A percentile compares a stretch with the other conserved stretches of the same genome.
Evolutionary conservation across 2,113 vertebrate genomes (phyloP).

Genomic region (Reinhardtius hippoglossoides): DNA sequence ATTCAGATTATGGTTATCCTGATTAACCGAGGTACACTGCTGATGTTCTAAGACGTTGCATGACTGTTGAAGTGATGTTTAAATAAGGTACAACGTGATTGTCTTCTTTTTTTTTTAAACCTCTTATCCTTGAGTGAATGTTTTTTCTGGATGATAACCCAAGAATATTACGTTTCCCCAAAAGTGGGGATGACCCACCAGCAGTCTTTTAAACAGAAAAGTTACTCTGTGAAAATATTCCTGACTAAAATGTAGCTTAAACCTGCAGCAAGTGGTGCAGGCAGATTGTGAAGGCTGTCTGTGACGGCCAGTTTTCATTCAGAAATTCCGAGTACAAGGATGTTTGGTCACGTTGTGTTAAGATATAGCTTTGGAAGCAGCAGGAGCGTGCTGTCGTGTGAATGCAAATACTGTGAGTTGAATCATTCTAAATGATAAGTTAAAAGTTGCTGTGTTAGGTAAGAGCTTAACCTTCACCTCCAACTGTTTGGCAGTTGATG

Average conservation of each 20-base stretch:
- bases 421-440: slow-evolving; percentile 29
- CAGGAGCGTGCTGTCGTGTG: neutral
- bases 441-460: too few relatives aligned
- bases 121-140: neutral
- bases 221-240: slow-evolving; percentile 3
- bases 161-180: neutral
- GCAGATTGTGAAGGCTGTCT: neutral
- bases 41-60: slow-evolving; percentile 12
- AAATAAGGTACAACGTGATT: slow-evolving; percentile 43
- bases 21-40: slow-evolving; percentile 16
- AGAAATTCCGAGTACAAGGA: neutral
- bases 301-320: neutral
- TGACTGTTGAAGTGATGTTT: slow-evolving; percentile 29
- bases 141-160: slow-evolving; percentile 13
- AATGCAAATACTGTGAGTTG: slow-evolving; percentile 63
- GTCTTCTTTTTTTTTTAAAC: neutral
- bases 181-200: slow-evolving; percentile 15
- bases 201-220: slow-evolving; percentile 21
- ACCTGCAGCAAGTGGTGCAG: neutral
- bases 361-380: slow-evolving; percentile 41
- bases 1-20: neutral
- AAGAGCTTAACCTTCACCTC: slow-evolving; percentile 9
- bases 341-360: slow-evolving; percentile 4
- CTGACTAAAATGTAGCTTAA: neutral
- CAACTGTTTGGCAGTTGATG: slow-evolving; percentile 2